These are phyloP conservation scores for Danio tinwini DNA, from an alignment of 2,797 vertebrate genomes.

Conservation along the genomic window DNA sequence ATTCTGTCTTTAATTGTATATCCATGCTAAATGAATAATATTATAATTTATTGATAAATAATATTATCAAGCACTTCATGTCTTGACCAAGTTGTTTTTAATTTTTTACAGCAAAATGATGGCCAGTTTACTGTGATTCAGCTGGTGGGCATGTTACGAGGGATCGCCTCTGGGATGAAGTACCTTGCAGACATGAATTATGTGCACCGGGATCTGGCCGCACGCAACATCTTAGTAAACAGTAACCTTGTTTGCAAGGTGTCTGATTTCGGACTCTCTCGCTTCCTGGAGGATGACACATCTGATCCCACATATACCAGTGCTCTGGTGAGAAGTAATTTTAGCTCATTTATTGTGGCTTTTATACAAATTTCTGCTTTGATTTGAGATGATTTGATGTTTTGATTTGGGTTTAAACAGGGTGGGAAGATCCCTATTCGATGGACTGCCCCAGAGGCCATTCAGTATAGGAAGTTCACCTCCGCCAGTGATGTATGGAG, in stretches of 20 bases:
- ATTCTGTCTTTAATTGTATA: too few species aligned
- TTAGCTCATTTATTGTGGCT: not conserved
- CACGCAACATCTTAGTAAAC: constrained; percentile 98
- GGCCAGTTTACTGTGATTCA: constrained; percentile 99
- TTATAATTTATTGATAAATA: too few species aligned
- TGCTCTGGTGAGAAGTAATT: constrained; percentile 84
- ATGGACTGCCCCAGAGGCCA: constrained; percentile 84
- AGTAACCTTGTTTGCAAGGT: constrained; percentile 99
- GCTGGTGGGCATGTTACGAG: constrained; percentile 95
- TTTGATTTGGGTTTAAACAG: constrained; percentile 60
- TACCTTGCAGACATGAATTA: constrained; percentile 99
- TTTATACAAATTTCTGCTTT: not conserved
- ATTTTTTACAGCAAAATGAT: constrained; percentile 90
- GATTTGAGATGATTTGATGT: not conserved
- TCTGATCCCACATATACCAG: constrained; percentile 98
- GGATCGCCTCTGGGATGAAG: constrained; percentile 97
- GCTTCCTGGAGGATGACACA: constrained; percentile 96
- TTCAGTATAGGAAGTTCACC: constrained; percentile 86
- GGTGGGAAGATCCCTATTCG: constrained; percentile 85
- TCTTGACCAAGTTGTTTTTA: not conserved
- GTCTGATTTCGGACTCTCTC: constrained; percentile 95
- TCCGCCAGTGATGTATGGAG: constrained; percentile 85
- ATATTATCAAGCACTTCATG: not conserved
- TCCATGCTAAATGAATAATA: not conserved
- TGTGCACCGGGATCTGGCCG: constrained; percentile 95